Conservation (phyloP, 1,140 invertebrate genomes). For the Heliconius melpomene region DNA sequence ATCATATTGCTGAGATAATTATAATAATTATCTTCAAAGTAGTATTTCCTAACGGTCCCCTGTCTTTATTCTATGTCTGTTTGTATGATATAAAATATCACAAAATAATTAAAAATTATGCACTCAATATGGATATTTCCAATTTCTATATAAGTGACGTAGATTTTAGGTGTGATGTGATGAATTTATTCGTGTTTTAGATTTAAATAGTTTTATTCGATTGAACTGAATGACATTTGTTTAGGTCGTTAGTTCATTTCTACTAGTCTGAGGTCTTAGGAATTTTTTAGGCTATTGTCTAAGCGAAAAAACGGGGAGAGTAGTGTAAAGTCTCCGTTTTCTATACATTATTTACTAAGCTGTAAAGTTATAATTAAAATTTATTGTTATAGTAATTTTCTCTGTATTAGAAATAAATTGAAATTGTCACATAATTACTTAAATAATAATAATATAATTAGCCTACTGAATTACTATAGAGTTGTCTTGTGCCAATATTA, state of each 20-base stretch:
- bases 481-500: slow-evolving; percentile 66
- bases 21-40: neutral
- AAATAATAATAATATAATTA: slow-evolving; percentile 14
- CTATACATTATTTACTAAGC: neutral
- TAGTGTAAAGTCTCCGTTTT: neutral
- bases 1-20: slow-evolving; percentile 2
- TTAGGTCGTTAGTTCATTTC: neutral
- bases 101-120: neutral
- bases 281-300: neutral
- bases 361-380: neutral
- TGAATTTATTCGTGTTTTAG: slow-evolving; percentile 31
- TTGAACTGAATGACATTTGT: neutral
- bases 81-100: neutral
- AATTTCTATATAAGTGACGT: neutral
- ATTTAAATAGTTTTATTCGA: neutral
- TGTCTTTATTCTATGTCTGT: neutral
- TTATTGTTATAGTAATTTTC: slow-evolving; percentile 24
- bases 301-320: neutral
- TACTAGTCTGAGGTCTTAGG: neutral
- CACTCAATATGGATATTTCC: neutral
- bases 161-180: slow-evolving; percentile 31
- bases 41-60: neutral
- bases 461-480: slow-evolving; percentile 34
- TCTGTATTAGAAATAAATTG: neutral
- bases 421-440: neutral